These are phyloP conservation scores for Lagopus leucura DNA, from an alignment of 2,113 vertebrate genomes.

Conservation along the genomic window DNA sequence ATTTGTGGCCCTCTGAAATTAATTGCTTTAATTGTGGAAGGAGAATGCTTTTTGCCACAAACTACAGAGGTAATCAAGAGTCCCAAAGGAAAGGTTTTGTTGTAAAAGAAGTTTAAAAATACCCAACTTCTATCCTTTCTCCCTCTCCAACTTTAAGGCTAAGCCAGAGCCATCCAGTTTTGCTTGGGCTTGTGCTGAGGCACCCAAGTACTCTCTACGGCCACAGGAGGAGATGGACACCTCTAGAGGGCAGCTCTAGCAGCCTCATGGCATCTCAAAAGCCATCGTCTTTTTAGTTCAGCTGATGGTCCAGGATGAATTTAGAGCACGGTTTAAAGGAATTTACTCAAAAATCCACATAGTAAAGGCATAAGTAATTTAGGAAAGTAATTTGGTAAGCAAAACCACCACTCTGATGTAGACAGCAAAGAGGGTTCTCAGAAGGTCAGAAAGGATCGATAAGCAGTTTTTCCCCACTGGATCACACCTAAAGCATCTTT, in stretches of 20 bases:
- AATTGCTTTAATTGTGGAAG: not conserved
- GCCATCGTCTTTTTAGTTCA: not conserved
- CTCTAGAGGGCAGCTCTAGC: not conserved
- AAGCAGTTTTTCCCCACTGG: not conserved
- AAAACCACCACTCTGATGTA: not conserved
- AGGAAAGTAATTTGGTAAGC: not conserved
- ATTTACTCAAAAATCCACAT: not conserved
- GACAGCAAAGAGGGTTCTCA: not conserved
- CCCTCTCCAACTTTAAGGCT: not conserved
- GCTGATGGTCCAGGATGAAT: not conserved
- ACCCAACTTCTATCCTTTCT: accelerated
- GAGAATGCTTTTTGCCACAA: not conserved
- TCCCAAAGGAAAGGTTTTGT: not conserved
- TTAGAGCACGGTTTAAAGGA: not conserved
- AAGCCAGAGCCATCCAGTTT: not conserved
- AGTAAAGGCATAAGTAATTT: not conserved
- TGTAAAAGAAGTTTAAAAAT: not conserved
- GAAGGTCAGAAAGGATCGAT: not conserved
- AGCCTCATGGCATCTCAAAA: not conserved
- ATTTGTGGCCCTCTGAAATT: not conserved
- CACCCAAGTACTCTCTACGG: not conserved
- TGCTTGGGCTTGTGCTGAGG: not conserved
- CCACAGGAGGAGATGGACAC: not conserved
- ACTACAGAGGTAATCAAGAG: not conserved
- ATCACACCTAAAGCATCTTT: not conserved